phyloP scores from a whole-genome alignment of 1,140 invertebrate genomes.

The Brachystomella parvula region DNA sequence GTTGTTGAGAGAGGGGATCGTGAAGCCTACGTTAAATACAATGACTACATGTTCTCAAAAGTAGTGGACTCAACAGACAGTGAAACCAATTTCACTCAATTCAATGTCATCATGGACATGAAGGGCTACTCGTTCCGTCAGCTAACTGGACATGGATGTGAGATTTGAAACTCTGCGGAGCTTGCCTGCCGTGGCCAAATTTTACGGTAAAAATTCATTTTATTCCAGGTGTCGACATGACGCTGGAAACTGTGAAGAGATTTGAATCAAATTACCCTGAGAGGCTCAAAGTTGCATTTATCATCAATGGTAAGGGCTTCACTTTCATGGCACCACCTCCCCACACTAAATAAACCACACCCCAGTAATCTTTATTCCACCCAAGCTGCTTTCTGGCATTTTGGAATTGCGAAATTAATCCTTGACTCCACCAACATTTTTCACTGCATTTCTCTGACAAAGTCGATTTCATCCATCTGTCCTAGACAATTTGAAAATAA shows the following conservation, averaged over 20 bases:
- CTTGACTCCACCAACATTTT: too few species aligned
- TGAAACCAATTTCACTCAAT: constrained; percentile 17
- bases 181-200: too few species aligned
- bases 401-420: too few species aligned
- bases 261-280: constrained; percentile 34
- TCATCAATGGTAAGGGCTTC: constrained; percentile 28
- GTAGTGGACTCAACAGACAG: constrained; percentile 10
- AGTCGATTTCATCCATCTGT: too few species aligned
- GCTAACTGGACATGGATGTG: constrained; percentile 3
- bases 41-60: constrained; percentile 14
- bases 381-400: too few species aligned
- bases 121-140: constrained; percentile 22
- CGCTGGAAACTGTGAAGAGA: constrained; percentile 14
- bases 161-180: neutral
- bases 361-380: too few species aligned
- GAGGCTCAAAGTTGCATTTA: constrained; percentile 19
- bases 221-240: constrained; percentile 15
- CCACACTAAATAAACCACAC: too few species aligned
- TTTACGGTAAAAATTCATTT: neutral
- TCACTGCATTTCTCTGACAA: too few species aligned
- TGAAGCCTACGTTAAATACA: constrained; percentile 19
- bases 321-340: too few species aligned
- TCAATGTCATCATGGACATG: constrained; percentile 23
- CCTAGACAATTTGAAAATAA: too few species aligned
- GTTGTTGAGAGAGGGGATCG: constrained; percentile 8